phyloP scores from a whole-genome alignment of 2,888 invertebrate species.

The Pseudococcus jackbeardsleyi region DNA sequence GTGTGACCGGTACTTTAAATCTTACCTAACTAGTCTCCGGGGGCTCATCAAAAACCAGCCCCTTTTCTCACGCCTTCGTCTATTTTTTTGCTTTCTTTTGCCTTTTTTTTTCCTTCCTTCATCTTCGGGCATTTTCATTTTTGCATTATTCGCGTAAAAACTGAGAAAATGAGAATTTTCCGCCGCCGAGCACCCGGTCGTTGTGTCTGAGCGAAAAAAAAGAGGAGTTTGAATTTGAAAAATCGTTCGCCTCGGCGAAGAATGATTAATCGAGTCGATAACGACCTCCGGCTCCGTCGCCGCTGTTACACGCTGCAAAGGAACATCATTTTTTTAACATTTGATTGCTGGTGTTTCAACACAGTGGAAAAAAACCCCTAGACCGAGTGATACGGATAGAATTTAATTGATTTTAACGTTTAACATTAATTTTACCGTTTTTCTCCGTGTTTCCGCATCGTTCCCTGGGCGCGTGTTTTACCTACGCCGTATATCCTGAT shows the following conservation, averaged over 20 bases:
- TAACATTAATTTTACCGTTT: conserved; percentile 43
- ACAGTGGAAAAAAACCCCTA: conserved; percentile 2
- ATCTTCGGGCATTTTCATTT: conserved; percentile 38
- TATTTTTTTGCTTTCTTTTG: neutral
- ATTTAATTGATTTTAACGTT: conserved; percentile 52
- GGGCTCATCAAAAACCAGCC: conserved; percentile 53
- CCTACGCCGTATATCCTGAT: neutral
- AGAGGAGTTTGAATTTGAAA: conserved; percentile 23
- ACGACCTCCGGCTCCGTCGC: conserved; percentile 24
- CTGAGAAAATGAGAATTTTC: conserved; percentile 51
- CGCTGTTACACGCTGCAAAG: conserved; percentile 1
- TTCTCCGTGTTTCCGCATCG: conserved; percentile 23
- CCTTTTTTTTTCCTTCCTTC: neutral
- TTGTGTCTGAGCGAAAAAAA: neutral
- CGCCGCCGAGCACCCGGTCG: neutral
- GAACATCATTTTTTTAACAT: conserved; percentile 51
- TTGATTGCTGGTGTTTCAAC: conserved; percentile 35
- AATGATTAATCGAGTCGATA: conserved; percentile 50
- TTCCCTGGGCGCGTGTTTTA: conserved; percentile 24
- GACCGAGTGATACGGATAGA: conserved; percentile 42
- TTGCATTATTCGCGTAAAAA: conserved; percentile 48
- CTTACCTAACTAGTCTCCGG: conserved; percentile 50
- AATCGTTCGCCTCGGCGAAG: conserved; percentile 41
- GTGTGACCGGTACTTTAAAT: conserved; percentile 55
- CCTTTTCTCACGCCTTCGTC: neutral